Evolutionary conservation across 2,113 vertebrate genomes (phyloP).

Genomic region (Dasypus novemcinctus): DNA sequence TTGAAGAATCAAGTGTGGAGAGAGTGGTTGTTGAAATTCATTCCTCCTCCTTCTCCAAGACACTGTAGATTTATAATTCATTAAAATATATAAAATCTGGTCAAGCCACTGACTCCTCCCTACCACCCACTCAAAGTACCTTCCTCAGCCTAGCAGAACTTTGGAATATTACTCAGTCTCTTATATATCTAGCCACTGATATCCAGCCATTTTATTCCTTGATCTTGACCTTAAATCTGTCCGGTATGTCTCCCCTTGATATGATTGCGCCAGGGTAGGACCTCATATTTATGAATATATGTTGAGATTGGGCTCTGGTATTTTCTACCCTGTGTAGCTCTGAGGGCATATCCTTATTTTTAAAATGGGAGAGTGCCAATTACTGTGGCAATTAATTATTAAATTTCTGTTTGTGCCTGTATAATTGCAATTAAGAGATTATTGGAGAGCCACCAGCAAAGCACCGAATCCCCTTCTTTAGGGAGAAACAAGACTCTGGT

Average conservation of each 20-base stretch:
- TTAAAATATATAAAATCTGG: conserved; percentile 22
- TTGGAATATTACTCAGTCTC: background rate
- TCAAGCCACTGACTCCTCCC: background rate
- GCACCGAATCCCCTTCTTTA: background rate
- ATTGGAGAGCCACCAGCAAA: background rate
- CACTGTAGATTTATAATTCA: background rate
- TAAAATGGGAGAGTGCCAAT: background rate
- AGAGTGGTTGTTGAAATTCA: background rate
- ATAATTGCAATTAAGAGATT: background rate
- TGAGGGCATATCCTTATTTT: background rate
- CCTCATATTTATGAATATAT: background rate
- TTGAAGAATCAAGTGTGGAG: background rate
- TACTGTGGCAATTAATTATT: background rate
- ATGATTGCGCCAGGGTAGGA: background rate
- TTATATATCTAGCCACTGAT: background rate
- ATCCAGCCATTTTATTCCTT: background rate
- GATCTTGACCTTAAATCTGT: background rate
- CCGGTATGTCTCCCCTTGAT: background rate
- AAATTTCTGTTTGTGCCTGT: background rate
- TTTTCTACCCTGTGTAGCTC: background rate
- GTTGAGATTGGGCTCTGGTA: background rate
- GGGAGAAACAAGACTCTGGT: background rate
- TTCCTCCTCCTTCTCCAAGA: background rate
- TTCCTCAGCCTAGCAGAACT: background rate
- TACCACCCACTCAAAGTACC: background rate